Evolutionary conservation across 2,888 invertebrate species (phyloP).

Genomic region (Cephus sareptanus): DNA sequence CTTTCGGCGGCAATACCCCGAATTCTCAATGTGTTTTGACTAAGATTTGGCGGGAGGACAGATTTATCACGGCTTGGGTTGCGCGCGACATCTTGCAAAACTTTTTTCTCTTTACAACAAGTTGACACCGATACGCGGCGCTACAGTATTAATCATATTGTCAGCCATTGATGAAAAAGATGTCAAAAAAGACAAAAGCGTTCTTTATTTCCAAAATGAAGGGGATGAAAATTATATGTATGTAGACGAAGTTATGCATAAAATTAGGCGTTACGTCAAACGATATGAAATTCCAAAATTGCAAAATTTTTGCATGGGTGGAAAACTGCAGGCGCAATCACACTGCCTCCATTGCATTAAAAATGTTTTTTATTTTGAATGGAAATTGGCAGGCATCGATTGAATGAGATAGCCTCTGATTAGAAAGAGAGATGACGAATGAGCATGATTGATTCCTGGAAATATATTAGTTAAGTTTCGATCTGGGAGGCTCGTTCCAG

Average conservation of each 20-base stretch:
- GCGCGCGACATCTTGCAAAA: slow-evolving; percentile 4
- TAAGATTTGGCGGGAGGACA: background rate
- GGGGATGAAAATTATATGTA: background rate
- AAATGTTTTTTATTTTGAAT: background rate
- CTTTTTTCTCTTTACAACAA: background rate
- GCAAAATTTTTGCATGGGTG: background rate
- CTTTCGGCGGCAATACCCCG: background rate
- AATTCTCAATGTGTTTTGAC: background rate
- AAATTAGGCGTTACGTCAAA: background rate
- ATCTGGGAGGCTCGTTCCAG: background rate
- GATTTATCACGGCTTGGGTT: background rate
- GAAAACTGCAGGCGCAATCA: background rate
- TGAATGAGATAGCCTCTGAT: background rate
- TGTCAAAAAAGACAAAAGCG: background rate
- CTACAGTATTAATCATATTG: background rate
- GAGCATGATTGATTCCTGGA: background rate
- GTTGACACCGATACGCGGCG: background rate
- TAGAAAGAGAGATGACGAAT: background rate
- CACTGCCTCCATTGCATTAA: background rate
- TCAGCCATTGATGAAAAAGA: background rate
- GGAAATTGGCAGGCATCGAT: background rate
- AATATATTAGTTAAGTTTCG: background rate
- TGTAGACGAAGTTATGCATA: background rate
- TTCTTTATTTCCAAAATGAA: background rate
- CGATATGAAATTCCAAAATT: background rate